These are phyloP conservation scores for Drosophila pseudotakahashii DNA, from an alignment of 2,888 invertebrate species.

Conservation along the genomic window DNA sequence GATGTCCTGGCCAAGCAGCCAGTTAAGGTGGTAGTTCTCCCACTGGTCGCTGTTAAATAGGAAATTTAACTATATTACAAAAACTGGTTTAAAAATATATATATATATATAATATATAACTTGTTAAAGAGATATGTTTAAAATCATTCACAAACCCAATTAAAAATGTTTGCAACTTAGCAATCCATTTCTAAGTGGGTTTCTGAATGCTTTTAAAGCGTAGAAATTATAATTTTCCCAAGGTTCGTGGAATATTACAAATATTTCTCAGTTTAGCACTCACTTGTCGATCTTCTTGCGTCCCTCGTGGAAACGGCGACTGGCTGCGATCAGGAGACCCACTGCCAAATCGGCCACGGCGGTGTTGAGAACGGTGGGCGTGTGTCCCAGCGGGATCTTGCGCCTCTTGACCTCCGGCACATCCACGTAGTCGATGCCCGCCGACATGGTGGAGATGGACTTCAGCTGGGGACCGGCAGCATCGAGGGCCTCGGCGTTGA, in stretches of 20 bases:
- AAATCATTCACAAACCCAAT: too few relatives aligned
- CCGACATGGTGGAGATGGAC: slow-evolving; percentile 92
- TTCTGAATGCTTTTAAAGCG: background rate
- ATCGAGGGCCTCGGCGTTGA: slow-evolving; percentile 81
- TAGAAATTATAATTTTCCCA: background rate
- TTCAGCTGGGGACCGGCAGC: slow-evolving; percentile 87
- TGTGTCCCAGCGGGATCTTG: slow-evolving; percentile 91
- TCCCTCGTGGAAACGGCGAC: slow-evolving; percentile 92
- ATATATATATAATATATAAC: too few relatives aligned
- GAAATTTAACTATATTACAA: too few relatives aligned
- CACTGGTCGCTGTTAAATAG: slow-evolving; percentile 86
- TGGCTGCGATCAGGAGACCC: slow-evolving; percentile 90
- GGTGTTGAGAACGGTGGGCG: slow-evolving; percentile 89
- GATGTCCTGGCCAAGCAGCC: slow-evolving; percentile 92
- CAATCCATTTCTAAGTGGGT: too few relatives aligned
- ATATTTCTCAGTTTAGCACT: slow-evolving; percentile 21
- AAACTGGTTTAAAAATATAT: too few relatives aligned
- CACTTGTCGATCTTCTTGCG: slow-evolving; percentile 86
- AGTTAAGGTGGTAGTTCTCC: slow-evolving; percentile 89
- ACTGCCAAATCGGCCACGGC: slow-evolving; percentile 94
- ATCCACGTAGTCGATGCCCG: slow-evolving; percentile 94
- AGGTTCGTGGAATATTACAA: background rate
- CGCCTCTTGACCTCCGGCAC: slow-evolving; percentile 88
- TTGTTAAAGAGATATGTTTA: too few relatives aligned
- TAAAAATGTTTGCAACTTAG: too few relatives aligned